These are phyloP conservation scores for Anthonomus grandis DNA, from an alignment of 1,140 invertebrate genomes.

Conservation along the genomic window DNA sequence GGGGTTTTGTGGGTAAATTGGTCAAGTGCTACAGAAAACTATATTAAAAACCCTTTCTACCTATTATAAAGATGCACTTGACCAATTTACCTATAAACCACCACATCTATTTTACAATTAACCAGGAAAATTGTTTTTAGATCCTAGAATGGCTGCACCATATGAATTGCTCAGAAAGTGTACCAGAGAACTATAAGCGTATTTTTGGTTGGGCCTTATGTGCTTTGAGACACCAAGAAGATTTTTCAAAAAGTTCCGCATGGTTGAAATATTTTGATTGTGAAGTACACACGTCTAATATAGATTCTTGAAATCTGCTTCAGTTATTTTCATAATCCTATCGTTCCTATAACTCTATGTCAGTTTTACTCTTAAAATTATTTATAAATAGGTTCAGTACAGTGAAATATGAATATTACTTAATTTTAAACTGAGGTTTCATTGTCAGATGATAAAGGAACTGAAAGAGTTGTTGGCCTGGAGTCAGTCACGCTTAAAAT, in stretches of 20 bases:
- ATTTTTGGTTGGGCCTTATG: slow-evolving; percentile 38
- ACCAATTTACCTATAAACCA: neutral
- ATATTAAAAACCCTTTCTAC: too few relatives aligned
- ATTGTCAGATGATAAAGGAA: slow-evolving; percentile 46
- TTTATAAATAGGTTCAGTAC: neutral
- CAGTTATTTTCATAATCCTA: too few relatives aligned
- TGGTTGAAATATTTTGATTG: slow-evolving; percentile 45
- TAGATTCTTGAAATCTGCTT: too few relatives aligned
- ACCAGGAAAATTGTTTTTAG: slow-evolving; percentile 9
- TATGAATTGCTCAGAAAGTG: slow-evolving; percentile 40
- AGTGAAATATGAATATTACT: too few relatives aligned
- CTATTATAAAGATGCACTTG: neutral
- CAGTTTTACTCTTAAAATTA: too few relatives aligned
- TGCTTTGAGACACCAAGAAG: slow-evolving; percentile 35
- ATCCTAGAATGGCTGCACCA: slow-evolving; percentile 51
- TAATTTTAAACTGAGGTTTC: slow-evolving; percentile 53
- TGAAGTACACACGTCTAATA: too few relatives aligned
- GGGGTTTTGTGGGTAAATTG: too few relatives aligned
- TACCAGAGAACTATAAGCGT: slow-evolving; percentile 34
- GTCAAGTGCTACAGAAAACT: too few relatives aligned
- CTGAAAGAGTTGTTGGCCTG: slow-evolving; percentile 38
- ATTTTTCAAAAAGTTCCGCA: slow-evolving; percentile 36
- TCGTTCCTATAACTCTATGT: too few relatives aligned
- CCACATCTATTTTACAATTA: too few relatives aligned
- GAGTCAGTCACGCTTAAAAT: slow-evolving; percentile 40